Conservation (phyloP, 2,888 invertebrate genomes). For the Aphidoletes aphidimyza region DNA sequence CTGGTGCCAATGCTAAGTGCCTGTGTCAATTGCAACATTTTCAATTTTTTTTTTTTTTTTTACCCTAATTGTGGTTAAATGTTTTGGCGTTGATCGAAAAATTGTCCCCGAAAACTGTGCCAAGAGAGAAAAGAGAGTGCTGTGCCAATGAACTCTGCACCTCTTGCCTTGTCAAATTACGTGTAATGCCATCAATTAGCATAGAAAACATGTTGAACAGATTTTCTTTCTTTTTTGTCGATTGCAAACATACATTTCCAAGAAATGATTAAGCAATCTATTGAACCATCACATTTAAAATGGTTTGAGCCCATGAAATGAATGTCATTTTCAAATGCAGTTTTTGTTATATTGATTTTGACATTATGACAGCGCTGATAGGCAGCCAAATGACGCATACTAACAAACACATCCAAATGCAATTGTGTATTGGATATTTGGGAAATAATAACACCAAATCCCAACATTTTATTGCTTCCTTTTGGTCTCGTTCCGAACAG, state of each 20-base stretch:
- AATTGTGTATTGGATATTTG: not conserved
- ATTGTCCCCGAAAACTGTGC: too few species aligned
- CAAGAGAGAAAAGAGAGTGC: not conserved
- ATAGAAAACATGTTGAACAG: not conserved
- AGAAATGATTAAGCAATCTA: not conserved
- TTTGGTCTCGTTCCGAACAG: conserved; percentile 3
- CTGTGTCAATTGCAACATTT: not conserved
- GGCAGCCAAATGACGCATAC: not conserved
- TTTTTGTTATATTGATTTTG: too few species aligned
- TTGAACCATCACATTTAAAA: not conserved
- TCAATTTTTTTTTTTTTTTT: not conserved
- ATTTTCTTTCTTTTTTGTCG: not conserved
- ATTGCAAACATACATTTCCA: conserved; percentile 41
- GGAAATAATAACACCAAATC: not conserved
- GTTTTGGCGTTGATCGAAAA: not conserved
- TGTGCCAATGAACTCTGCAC: conserved; percentile 46
- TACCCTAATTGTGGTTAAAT: conserved; percentile 48
- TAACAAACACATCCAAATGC: not conserved
- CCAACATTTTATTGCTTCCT: conserved; percentile 17
- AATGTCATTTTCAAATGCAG: not conserved
- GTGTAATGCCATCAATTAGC: conserved; percentile 44
- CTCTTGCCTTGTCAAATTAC: not conserved
- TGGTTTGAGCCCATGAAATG: not conserved
- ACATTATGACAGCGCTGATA: not conserved
- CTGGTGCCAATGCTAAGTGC: too few species aligned